These are phyloP conservation scores for Melinopterus prodromus DNA, from an alignment of 2,888 invertebrate species.

Conservation along the genomic window DNA sequence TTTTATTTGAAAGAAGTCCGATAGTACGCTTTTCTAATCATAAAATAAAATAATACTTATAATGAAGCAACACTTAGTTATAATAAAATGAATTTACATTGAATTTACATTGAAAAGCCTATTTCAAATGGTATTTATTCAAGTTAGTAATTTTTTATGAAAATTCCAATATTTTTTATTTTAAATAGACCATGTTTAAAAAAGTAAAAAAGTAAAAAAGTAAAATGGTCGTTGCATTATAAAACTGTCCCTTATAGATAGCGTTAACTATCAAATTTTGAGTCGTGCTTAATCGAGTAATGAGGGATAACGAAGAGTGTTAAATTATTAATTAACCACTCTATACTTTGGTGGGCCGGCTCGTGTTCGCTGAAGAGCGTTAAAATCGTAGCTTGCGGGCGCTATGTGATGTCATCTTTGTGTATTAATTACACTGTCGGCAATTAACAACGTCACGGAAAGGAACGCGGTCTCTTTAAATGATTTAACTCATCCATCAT, in stretches of 20 bases:
- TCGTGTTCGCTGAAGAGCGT: conserved; percentile 15
- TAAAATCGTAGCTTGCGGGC: conserved; percentile 16
- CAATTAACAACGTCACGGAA: conserved; percentile 23
- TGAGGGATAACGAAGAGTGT: background rate
- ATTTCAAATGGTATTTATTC: no score
- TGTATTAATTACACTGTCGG: conserved; percentile 10
- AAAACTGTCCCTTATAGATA: background rate
- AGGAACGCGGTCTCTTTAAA: conserved; percentile 13
- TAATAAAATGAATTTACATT: no score
- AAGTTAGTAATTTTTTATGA: no score
- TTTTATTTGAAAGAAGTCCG: no score
- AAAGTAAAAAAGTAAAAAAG: no score
- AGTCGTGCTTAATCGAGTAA: background rate
- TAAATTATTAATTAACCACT: background rate
- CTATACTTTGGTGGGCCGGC: conserved; percentile 5
- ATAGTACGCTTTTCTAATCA: no score
- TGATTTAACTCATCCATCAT: conserved; percentile 17
- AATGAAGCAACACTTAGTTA: no score
- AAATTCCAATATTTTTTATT: no score
- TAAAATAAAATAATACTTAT: no score
- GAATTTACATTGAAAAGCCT: no score
- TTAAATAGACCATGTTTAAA: no score
- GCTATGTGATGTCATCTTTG: conserved; percentile 7
- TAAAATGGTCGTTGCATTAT: background rate
- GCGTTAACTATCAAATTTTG: background rate